Conservation (phyloP, 30 jellyfish, hydroid and myxozoan genomes). For the Rhopilema esculentum region DNA sequence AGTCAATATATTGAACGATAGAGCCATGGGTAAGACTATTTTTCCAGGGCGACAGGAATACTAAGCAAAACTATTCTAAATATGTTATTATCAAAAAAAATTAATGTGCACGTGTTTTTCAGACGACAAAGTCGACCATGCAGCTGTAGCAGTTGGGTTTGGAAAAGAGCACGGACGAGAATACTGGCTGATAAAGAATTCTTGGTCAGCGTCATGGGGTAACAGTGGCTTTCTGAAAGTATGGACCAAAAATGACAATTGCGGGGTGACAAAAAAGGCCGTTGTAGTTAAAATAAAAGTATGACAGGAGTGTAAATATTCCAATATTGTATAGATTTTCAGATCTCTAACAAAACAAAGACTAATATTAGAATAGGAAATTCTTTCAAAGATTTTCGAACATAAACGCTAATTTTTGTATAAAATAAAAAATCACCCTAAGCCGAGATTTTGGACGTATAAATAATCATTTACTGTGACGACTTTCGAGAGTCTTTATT, state of each 20-base stretch:
- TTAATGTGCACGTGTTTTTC: neutral
- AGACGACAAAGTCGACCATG: constrained; percentile 94
- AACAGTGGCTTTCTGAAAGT: constrained; percentile 80
- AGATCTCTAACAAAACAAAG: neutral
- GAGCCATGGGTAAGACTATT: too few relatives aligned
- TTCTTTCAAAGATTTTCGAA: neutral
- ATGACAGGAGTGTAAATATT: neutral
- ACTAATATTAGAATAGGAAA: neutral
- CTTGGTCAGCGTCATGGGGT: constrained; percentile 99
- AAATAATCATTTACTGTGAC: too few relatives aligned
- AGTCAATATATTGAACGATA: too few relatives aligned
- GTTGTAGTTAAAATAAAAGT: constrained; percentile 80
- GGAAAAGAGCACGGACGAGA: constrained; percentile 93
- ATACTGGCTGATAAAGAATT: constrained; percentile 92
- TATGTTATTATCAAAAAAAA: neutral
- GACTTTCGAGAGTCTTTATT: too few relatives aligned
- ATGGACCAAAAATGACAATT: constrained; percentile 81
- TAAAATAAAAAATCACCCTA: too few relatives aligned
- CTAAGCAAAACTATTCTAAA: neutral
- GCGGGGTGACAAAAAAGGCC: constrained; percentile 97
- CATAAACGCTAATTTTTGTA: neutral
- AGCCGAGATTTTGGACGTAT: too few relatives aligned
- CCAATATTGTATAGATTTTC: neutral
- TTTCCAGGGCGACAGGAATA: too few relatives aligned
- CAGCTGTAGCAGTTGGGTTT: constrained; percentile 93